Base-by-base conservation (phyloP, 2,888 invertebrate genomes). In the Clivina fossor region DNA sequence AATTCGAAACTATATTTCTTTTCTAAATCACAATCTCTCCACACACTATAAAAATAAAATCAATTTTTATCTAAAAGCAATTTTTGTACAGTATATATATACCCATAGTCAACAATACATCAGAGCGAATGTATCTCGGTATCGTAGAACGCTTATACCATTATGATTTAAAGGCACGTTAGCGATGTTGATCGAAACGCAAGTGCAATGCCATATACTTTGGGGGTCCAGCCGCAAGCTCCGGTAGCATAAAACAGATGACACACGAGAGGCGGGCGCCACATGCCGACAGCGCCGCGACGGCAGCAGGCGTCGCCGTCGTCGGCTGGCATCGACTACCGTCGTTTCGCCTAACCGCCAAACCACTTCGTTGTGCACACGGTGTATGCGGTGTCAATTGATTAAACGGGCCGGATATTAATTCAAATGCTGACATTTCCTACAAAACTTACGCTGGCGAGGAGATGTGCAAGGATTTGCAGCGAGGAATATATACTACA, bases 361-460 rank as follows among this genome's bases (percentile, higher is more conserved):
- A 11, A 11, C 44, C 9, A n/a, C 19, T n/a, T 19, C 8, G 5
- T 24, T 7, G 26, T 24, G 26, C 8, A 24, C 26, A 4, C 28
- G n/a, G 26, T 24, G 26, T 24, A 24, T 9, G 5, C 28, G n/a
- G 32, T 44, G 30, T 44, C 44, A 44, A 44, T 44, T 44, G 44
- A 44, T 44, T 44, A 44, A 44, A 13, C 44, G 44, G n/a, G 18
- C 44, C 32, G 44, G 44, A 44, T 44, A 44, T 44, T 44, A 44
- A 44, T 44, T 44, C 32, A 44, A 44, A 44, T 44, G 44, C 30
- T 32, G 16, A 30, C 44, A 44, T 44, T 44, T 44, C 44, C 44
- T 18, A 13, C 44, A 38, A 38, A 35, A 30, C 44, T 32, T 19
- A 15, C 30, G 32, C 26, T 15, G 43, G 24, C 16, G n/a, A n/a